Conservation (phyloP, 2,113 vertebrate genomes). For the Acanthisitta chloris region DNA sequence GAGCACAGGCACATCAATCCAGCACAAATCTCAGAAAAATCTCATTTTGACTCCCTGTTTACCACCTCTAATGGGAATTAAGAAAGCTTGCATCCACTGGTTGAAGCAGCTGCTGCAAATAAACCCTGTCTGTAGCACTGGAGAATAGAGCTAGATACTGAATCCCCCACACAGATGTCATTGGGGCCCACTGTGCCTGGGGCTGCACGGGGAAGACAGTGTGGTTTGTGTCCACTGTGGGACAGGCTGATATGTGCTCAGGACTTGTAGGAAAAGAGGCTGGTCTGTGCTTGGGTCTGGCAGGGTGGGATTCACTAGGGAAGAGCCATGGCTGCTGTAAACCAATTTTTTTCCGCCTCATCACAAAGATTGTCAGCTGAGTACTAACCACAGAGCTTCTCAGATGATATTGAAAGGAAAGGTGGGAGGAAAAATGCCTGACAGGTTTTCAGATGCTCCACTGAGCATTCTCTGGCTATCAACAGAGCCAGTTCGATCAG, state of each 20-base stretch:
- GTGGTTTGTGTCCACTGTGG: not conserved
- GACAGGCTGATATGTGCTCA: not conserved
- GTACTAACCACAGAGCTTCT: not conserved
- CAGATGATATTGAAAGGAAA: not conserved
- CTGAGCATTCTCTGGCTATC: not conserved
- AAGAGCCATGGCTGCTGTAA: not conserved
- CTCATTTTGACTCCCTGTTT: not conserved
- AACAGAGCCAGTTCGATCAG: rapidly evolving
- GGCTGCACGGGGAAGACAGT: rapidly evolving
- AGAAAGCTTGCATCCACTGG: not conserved
- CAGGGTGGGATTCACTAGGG: not conserved
- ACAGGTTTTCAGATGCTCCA: not conserved
- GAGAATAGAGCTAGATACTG: not conserved
- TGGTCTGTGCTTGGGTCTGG: not conserved
- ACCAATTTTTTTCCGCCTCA: not conserved
- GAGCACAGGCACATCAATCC: not conserved
- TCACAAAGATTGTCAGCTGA: not conserved
- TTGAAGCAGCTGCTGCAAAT: not conserved
- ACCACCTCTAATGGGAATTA: not conserved
- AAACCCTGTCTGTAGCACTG: not conserved
- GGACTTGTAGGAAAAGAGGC: not conserved
- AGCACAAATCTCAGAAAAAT: not conserved
- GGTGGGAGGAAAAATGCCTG: not conserved
- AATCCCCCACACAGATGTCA: not conserved
- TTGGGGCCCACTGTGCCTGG: not conserved